These are phyloP conservation scores for Aix galericulata DNA, from an alignment of 2,113 vertebrate species.

Conservation along the genomic window DNA sequence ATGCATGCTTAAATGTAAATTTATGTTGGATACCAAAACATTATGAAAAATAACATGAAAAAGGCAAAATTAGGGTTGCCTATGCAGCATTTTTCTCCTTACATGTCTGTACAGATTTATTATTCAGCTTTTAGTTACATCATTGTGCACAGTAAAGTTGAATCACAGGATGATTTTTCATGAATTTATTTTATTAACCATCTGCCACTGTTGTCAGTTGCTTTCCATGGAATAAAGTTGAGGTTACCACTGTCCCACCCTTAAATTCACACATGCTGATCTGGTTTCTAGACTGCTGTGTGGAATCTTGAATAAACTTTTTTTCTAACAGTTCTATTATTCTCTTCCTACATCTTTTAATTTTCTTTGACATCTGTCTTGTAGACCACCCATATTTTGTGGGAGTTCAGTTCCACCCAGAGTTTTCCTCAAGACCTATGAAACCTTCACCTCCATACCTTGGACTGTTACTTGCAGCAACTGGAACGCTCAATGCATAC, in stretches of 20 bases:
- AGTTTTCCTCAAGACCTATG: slow-evolving; percentile 85
- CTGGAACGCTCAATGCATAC: slow-evolving; percentile 74
- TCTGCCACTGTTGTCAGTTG: background rate
- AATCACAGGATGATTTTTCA: background rate
- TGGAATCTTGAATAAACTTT: background rate
- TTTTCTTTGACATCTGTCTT: slow-evolving; percentile 30
- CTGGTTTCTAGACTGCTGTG: background rate
- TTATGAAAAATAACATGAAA: background rate
- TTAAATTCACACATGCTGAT: background rate
- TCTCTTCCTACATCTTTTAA: background rate
- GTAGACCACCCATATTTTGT: slow-evolving; percentile 84
- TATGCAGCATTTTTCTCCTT: background rate
- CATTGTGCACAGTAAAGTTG: background rate
- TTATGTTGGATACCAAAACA: background rate
- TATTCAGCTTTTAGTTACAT: background rate
- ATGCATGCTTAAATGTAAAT: background rate
- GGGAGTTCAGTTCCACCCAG: slow-evolving; percentile 85
- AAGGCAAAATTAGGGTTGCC: background rate
- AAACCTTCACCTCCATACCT: slow-evolving; percentile 84
- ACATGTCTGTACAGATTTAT: background rate
- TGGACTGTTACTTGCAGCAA: slow-evolving; percentile 80
- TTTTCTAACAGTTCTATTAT: background rate
- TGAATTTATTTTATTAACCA: background rate
- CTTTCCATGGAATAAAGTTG: background rate
- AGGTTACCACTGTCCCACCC: background rate